phyloP scores from a whole-genome alignment of 1,140 invertebrate genomes.

The Drosophila mojavensis region DNA sequence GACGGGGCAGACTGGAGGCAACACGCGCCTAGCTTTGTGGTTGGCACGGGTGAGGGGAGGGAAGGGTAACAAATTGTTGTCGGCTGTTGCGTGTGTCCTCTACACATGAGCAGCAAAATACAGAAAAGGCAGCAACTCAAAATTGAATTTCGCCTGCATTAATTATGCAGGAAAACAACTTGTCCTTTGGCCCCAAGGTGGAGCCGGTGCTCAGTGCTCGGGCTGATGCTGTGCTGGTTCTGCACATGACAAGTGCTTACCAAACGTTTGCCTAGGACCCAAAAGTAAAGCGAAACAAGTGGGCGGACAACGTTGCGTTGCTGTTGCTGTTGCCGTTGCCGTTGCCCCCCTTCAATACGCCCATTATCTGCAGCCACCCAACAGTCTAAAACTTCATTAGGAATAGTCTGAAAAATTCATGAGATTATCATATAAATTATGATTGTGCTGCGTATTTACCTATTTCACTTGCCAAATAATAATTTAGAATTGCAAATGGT shows the following conservation, averaged over 20 bases:
- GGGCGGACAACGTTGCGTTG: background rate
- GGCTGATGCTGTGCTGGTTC: background rate
- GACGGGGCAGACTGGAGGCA: background rate
- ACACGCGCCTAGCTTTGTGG: constrained; percentile 13
- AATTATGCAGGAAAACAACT: constrained; percentile 44
- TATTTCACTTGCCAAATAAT: background rate
- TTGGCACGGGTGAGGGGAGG: background rate
- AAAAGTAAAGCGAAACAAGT: background rate
- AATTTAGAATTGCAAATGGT: constrained; percentile 1
- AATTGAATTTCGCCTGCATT: constrained; percentile 53
- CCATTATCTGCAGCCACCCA: background rate
- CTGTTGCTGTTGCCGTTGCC: too few relatives aligned
- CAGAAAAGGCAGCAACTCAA: constrained; percentile 9
- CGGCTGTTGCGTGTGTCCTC: constrained; percentile 2
- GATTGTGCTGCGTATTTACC: constrained; percentile 2
- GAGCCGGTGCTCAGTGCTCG: background rate
- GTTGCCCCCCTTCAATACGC: too few relatives aligned
- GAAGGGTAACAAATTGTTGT: background rate
- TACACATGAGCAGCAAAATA: constrained; percentile 14
- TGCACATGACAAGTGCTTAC: constrained; percentile 11
- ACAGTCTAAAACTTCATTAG: background rate
- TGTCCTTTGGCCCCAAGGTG: constrained; percentile 5
- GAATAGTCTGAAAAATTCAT: background rate
- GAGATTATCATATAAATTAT: constrained; percentile 8
- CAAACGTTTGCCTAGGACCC: background rate